Base-by-base conservation (phyloP, 2,797 vertebrate genomes). In the Macropodus opercularis region DNA sequence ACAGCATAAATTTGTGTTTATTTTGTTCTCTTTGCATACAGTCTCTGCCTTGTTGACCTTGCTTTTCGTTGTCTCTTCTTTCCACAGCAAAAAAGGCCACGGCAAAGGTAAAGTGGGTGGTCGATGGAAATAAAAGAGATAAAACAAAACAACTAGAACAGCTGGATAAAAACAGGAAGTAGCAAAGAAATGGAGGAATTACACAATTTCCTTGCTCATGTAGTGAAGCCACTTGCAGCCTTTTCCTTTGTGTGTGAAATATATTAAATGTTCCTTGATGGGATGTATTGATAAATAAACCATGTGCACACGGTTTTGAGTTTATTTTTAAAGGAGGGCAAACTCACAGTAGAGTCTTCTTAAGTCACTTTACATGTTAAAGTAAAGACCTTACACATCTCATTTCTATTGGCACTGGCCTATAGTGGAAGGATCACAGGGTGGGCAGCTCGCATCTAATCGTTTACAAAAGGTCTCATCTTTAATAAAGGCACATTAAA, bases 21-120 rank as follows among this genome's bases (percentile, higher is more conserved):
- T 43, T 4, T 40, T 10, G 31, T 31, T 18, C 2, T 27, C 0
- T 2, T 11, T 0, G n/a, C n/a, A 40, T 7, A 1, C 2, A n/a
- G 7, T 29, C 8, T n/a, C 4, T 23, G 44, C 5, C 18, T 31
- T 31, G 0, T 2, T 53, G 15, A 12, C 8, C 2, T 6, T 46
- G 12, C 31, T 9, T 19, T 7, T 21, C 9, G 6, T 27, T 4
- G 3, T 23, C 17, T 22, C 21, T 48, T 23, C 50, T 38, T 44
- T 51, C 44, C 29, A 29, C 89, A 97, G 95, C 79, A 96, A 96
- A 87, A 97, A 97, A 78, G 93, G 62, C 17, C 94, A 94, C 0
- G 94, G 94, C 11, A 97, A 97, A 84, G 95, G 93, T 44, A 94
- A 95, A 8, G 92, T 97, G 1, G 95, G 94, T 2, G 95, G 95